Base-by-base conservation (phyloP, 2,888 invertebrate genomes). In the Elegia similella region DNA sequence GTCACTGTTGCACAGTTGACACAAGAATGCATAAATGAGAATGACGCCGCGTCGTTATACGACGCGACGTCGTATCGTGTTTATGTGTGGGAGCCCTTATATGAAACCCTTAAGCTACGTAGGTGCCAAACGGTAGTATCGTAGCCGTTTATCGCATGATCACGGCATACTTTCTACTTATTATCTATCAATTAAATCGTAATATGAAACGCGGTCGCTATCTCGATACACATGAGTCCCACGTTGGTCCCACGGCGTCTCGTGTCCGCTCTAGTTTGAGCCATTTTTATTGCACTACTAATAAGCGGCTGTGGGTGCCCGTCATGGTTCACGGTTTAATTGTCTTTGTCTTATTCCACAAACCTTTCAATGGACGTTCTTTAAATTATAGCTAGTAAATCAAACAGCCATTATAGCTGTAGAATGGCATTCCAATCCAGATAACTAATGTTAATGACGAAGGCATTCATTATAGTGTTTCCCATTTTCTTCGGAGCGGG, bases 221-320 rank as follows among this genome's bases (percentile, higher is more conserved):
- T 15, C 47, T 15, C 47, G 42, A 55, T 50, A 52, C 29, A 8
- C 17, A 29, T 32, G 17, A 52, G 43, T 57, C 61, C 57, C 61
- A 61, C 59, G 61, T 52, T 50, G 54, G 43, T 57, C 61, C 57
- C 61, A 61, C 59, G 61, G 55, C 54, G 54, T 17, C 34, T 50
- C 50, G 46, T 17, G 16, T 50, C 50, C 34, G 50, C 13, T 16
- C 38, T 50, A 50, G 50, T 64, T 65, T 70, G 73, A 76, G 70
- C 76, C 73, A 76, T 68, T 80, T 73, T 77, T 72, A 75, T 75
- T 75, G 72, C 73, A 73, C 69, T 76, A 75, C 70, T 76, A 78
- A 77, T 76, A 76, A 74, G 70, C 60, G 62, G 65, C 63, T 71
- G 61, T 58, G 61, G 61, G 55, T 66, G 67, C 68, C 65, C 62